A percentile compares a stretch with the other conserved stretches of the same genome.
phyloP scores from a whole-genome alignment of 2,888 invertebrate species.

The Cancer borealis region DNA sequence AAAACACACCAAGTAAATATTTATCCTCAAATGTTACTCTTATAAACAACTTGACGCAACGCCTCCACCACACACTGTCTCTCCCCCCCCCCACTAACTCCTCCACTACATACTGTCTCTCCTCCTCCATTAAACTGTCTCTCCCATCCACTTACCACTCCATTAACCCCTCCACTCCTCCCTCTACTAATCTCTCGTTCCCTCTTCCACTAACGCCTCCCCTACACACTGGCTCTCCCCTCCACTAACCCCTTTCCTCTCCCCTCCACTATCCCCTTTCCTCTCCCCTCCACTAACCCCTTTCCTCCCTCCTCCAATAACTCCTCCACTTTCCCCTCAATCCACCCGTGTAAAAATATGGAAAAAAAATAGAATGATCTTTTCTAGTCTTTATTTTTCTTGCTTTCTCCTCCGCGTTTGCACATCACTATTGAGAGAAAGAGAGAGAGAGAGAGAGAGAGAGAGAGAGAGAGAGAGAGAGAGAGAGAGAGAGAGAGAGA shows the following conservation, averaged over 20 bases:
- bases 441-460: slow-evolving; percentile 20
- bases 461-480: slow-evolving; percentile 5
- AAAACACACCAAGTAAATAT: background rate
- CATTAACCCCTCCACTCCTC: too few relatives aligned
- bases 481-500: background rate
- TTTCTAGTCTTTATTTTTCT: background rate
- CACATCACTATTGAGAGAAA: slow-evolving; percentile 3
- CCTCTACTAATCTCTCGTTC: too few relatives aligned
- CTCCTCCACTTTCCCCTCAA: background rate
- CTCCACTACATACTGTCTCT: too few relatives aligned
- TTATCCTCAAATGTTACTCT: background rate
- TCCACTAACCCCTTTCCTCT: background rate
- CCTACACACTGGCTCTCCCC: too few relatives aligned
- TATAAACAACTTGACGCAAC: background rate
- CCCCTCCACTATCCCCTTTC: background rate
- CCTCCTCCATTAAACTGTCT: too few relatives aligned
- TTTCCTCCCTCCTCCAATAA: background rate
- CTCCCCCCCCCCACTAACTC: background rate
- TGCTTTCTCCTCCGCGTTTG: background rate
- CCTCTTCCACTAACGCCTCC: too few relatives aligned
- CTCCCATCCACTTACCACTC: too few relatives aligned
- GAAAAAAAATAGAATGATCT: background rate
- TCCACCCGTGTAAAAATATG: background rate
- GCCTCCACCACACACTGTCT: background rate
- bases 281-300: background rate